Evolutionary conservation across 2,113 vertebrate genomes (phyloP).

Genomic region (Macrotis lagotis): DNA sequence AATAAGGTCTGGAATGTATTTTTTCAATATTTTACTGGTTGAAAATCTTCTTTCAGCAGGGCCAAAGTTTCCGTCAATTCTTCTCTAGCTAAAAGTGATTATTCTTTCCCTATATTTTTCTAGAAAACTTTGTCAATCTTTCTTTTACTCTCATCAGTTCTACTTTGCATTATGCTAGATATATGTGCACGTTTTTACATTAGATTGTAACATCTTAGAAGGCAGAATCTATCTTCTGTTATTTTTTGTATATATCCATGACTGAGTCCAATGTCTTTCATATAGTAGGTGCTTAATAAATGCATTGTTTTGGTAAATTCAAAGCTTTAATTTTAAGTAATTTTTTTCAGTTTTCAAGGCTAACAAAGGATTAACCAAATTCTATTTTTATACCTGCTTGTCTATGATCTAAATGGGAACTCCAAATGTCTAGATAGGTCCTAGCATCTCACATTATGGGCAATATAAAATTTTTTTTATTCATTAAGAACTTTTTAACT

Average conservation of each 20-base stretch:
- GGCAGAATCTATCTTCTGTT: background rate
- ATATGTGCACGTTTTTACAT: background rate
- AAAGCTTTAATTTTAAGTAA: slow-evolving; percentile 33
- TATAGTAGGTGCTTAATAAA: background rate
- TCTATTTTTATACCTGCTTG: background rate
- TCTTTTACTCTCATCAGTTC: background rate
- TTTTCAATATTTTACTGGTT: background rate
- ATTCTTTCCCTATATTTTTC: background rate
- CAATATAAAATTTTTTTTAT: background rate
- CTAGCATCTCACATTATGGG: background rate
- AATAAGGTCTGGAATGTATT: background rate
- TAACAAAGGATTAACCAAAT: background rate
- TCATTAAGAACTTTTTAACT: slow-evolving; percentile 26
- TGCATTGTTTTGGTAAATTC: background rate
- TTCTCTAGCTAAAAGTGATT: background rate
- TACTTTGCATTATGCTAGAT: background rate
- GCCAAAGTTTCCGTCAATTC: background rate
- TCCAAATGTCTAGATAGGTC: background rate
- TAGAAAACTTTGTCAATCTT: background rate
- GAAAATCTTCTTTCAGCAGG: background rate
- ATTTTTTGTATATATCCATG: background rate
- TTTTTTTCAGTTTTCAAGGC: slow-evolving; percentile 27
- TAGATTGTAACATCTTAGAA: background rate
- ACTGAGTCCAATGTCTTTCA: background rate
- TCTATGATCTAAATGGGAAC: background rate